phyloP scores from a whole-genome alignment of 1,140 invertebrate species.

The Gonioctena quinquepunctata region DNA sequence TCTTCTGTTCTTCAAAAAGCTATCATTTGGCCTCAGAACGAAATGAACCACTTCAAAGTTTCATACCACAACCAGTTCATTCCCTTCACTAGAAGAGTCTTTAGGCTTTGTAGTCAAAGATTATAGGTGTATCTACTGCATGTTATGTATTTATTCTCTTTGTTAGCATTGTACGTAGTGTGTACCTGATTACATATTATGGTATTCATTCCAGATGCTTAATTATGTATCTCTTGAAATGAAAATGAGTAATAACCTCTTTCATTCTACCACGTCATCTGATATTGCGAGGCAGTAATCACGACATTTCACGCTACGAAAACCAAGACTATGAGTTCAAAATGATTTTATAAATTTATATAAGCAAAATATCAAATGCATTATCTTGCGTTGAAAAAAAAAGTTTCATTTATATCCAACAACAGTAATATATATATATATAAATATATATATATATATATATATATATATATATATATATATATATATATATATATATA shows the following conservation, averaged over 20 bases:
- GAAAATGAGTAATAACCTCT: neutral
- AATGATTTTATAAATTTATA: no score
- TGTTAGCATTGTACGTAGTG: neutral
- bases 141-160: neutral
- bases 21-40: neutral
- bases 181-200: neutral
- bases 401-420: no score
- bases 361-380: no score
- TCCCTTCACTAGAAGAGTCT: neutral
- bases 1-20: no score
- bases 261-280: neutral
- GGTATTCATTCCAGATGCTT: neutral
- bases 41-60: neutral
- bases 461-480: no score
- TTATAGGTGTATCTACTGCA: neutral
- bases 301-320: neutral
- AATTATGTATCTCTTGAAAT: neutral
- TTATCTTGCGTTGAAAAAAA: no score
- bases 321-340: no score
- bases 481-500: no score
- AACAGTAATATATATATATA: no score
- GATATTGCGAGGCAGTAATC: neutral
- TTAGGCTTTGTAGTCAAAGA: neutral
- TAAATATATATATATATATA: no score
- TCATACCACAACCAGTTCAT: neutral